These are phyloP conservation scores for Trididemnum nubilum DNA, from an alignment of 23 tunicate genomes.

Conservation along the genomic window DNA sequence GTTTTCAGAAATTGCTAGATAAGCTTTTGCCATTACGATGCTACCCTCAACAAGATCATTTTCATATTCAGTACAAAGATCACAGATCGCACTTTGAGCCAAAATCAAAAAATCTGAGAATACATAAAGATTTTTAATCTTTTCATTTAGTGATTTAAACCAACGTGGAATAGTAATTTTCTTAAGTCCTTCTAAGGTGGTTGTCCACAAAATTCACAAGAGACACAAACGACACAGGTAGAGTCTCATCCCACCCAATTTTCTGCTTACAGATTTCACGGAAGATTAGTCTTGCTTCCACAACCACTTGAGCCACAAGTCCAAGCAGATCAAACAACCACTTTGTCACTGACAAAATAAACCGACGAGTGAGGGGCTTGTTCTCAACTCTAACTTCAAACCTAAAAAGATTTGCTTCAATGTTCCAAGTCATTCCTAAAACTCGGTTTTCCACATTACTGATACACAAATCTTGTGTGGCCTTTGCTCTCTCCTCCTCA, in stretches of 20 bases:
- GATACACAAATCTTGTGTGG: too few species aligned
- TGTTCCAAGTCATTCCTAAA: conserved; percentile 13
- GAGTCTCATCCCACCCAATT: conserved; percentile 23
- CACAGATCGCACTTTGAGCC: conserved; percentile 35
- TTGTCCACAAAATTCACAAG: neutral
- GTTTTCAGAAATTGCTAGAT: conserved; percentile 7
- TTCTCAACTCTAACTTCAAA: neutral
- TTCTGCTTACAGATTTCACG: neutral
- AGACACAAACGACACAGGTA: neutral
- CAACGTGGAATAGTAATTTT: conserved; percentile 8
- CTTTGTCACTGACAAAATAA: conserved; percentile 19
- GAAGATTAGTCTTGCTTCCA: conserved; percentile 13
- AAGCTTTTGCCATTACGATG: conserved; percentile 35
- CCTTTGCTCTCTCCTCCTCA: conserved; percentile 31
- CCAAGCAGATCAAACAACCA: conserved; percentile 36
- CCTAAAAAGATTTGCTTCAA: neutral
- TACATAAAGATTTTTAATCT: neutral
- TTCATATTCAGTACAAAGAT: neutral
- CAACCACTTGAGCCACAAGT: conserved; percentile 22
- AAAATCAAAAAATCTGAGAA: conserved; percentile 25
- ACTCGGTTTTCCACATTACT: neutral
- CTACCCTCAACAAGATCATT: neutral
- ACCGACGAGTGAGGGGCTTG: conserved; percentile 27
- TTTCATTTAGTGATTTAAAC: neutral
- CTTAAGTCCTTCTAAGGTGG: neutral